phyloP scores from a whole-genome alignment of 2,888 invertebrate species.

The Ametastegia equiseti region DNA sequence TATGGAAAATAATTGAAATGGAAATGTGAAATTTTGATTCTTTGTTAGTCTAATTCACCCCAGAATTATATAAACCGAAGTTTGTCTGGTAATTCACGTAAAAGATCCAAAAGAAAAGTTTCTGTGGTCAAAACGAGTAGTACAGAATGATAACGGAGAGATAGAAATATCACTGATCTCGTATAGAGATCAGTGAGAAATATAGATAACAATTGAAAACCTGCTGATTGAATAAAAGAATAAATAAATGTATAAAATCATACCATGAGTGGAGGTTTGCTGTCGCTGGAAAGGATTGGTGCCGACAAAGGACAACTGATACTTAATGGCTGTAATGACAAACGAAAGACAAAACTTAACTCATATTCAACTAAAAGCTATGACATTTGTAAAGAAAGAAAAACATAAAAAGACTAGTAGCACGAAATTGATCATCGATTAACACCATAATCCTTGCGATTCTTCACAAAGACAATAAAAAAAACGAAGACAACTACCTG shows the following conservation, averaged over 20 bases:
- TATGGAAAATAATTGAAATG: too few species aligned
- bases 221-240: constrained; percentile 13
- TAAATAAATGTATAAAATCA: constrained; percentile 66
- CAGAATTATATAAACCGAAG: too few species aligned
- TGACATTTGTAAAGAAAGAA: not conserved
- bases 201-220: too few species aligned
- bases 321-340: constrained; percentile 76
- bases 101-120: too few species aligned
- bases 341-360: constrained; percentile 59
- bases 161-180: too few species aligned
- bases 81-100: too few species aligned
- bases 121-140: too few species aligned
- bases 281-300: constrained; percentile 76
- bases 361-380: not conserved
- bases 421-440: not conserved
- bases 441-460: not conserved
- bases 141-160: too few species aligned
- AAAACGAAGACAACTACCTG: too few species aligned
- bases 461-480: constrained; percentile 9
- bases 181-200: not conserved
- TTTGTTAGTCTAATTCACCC: too few species aligned
- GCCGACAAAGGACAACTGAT: constrained; percentile 77
- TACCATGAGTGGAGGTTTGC: constrained; percentile 77
- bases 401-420: not conserved
- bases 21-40: too few species aligned